Evolutionary conservation across 2,113 vertebrate genomes (phyloP), one percentile per base, ranked within the genome.

Genomic region (Ophthalmotilapia sp.): DNA sequence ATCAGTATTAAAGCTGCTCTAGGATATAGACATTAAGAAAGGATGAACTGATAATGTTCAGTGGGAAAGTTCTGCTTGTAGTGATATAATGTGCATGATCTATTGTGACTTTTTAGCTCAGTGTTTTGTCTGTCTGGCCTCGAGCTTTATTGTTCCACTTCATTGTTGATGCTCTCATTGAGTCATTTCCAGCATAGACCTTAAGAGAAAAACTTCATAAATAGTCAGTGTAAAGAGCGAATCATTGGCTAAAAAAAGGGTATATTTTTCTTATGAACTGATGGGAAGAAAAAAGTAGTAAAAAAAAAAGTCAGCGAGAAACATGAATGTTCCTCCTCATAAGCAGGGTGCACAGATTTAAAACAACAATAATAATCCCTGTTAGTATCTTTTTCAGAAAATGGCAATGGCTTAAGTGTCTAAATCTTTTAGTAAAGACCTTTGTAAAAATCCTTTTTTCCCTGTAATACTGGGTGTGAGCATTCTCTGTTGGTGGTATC

Each of bases 401-500:
- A 29, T 33, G 12, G 26, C 19, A 51, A 11, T 29, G 5, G 4
- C 51, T 83, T 77, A 40, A 40, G 17, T 55, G 75, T 60, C 12
- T 54, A 3, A 29, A 58, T 81, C 6, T 53, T 26, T 21, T 29
- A 13, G 19, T 31, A 75, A 75, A 75, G 70, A 75, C 70, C 15
- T 75, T 75, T 60, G 17, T 42, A 38, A 68, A 62, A 33, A 42
- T 10, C 7, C 4, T 42, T 60, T 80, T 65, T 51, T 38, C 10
- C 29, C 13, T 84, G 51, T 26, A 49, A 23, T 21, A 7, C 21
- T 53, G 15, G 15, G 42, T 13, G 23, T 36, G 47, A 58, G 45
- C 42, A 29, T 77, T n/a, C 65, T 82, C 56, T 56, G 88, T 90
- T 51, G 81, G 83, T 80, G 86, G 88, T 73, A 86, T 88, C 53